Evolutionary conservation across 2,113 vertebrate genomes (phyloP), one percentile per base, ranked within the genome.

Genomic region (Mellivora capensis): DNA sequence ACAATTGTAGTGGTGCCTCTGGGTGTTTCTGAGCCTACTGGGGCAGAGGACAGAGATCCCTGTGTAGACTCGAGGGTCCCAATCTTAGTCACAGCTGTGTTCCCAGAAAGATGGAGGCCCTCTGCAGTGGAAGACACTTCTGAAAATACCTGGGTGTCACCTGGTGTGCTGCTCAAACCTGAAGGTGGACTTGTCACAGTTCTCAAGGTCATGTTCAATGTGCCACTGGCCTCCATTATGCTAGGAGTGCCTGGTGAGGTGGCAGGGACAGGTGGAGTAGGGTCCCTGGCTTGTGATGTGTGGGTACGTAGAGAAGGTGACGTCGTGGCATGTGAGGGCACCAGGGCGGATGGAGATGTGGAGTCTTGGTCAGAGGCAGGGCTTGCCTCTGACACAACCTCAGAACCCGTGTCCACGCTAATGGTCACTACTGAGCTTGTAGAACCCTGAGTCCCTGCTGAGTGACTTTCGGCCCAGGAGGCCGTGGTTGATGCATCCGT

Each of bases 221-320:
- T 2, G 10, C 37, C 25, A 20, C 34, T 23, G 18, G 59, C 42
- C 7, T 3, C 39, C 49, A 15, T 44, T 44, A 6, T 44, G 15
- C 20, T 44, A 42, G 7, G 0, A 4, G 2, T n/a, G 3, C 5
- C 3, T 18, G 27, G 0, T 5, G 37, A 87, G 17, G 84, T 57
- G 0, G 0, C 5, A 0, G 11, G 0, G 2, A 6, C 2, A 82
- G 11, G 27, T 42, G 49, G 9, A 42, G 27, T 29, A 23, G 4
- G 15, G 1, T 7, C 18, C 13, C 2, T 14, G 5, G 1, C 10
- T 20, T 10, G 13, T 21, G 4, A 44, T 29, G 4, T 42, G 20
- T 25, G 7, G 20, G 34, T 1, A 9, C 9, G 12, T 27, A 10
- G 9, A 1, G 39, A 15, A 31, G 25, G 31, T 34, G 47, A 11